A percentile compares a stretch with the other conserved stretches of the same genome.
These are phyloP conservation scores for Sycobia sp. DNA, from an alignment of 1,140 invertebrate genomes.

Conservation along the genomic window DNA sequence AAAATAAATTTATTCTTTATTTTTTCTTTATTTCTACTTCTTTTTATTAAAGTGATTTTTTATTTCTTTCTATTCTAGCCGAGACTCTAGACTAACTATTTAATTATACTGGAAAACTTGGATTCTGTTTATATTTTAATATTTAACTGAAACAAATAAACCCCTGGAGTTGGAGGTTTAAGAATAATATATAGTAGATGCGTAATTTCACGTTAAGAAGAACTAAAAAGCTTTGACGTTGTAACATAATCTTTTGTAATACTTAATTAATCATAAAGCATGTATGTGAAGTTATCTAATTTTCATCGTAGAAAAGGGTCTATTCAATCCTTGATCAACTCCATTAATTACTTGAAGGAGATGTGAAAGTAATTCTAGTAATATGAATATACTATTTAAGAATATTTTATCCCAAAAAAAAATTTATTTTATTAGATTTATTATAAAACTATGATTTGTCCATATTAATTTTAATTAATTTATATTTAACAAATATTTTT, in stretches of 20 bases:
- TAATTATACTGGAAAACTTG: not conserved
- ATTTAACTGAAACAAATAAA: slow-evolving; percentile 5
- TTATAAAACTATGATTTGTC: too few relatives aligned
- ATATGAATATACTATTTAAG: too few relatives aligned
- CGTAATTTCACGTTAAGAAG: slow-evolving; percentile 13
- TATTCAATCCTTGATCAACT: too few relatives aligned
- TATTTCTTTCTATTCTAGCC: not conserved
- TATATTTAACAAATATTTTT: too few relatives aligned
- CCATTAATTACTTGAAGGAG: not conserved
- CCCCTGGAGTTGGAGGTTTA: slow-evolving; percentile 28
- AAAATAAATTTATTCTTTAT: not conserved
- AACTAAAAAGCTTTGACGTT: slow-evolving; percentile 16
- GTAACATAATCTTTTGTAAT: slow-evolving; percentile 32
- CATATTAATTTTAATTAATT: too few relatives aligned
- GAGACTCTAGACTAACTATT: not conserved
- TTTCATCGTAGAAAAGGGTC: too few relatives aligned
- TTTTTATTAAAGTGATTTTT: slow-evolving; percentile 9
- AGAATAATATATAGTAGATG: slow-evolving; percentile 25
- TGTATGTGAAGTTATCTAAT: slow-evolving; percentile 18
- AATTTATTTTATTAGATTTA: too few relatives aligned
- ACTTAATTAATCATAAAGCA: slow-evolving; percentile 29
- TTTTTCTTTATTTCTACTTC: not conserved
- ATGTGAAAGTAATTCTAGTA: slow-evolving; percentile 18
- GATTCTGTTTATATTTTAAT: slow-evolving; percentile 5
- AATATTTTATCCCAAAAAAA: too few relatives aligned